Conservation (phyloP, 2,113 vertebrate genomes). For the Vulpes lagopus region DNA sequence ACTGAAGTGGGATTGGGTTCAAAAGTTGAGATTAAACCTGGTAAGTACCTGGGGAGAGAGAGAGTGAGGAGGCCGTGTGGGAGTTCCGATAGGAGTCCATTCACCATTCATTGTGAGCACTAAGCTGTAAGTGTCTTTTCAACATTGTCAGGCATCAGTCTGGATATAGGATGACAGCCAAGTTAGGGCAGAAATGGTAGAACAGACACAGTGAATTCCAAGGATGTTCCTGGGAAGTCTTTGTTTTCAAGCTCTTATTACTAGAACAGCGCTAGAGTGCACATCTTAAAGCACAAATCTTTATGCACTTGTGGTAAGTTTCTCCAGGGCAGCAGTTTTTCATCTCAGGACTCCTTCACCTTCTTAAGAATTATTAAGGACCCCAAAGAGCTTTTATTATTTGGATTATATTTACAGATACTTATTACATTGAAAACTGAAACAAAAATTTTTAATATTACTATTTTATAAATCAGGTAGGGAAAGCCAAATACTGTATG, state of each 20-base stretch:
- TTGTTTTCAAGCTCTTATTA: neutral
- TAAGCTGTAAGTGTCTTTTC: neutral
- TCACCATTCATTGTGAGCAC: neutral
- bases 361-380: neutral
- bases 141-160: neutral
- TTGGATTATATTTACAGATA: neutral
- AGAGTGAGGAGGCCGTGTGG: neutral
- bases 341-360: neutral
- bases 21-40: conserved; percentile 12
- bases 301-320: neutral
- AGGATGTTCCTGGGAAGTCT: neutral
- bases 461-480: neutral
- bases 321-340: neutral
- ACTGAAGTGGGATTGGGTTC: neutral
- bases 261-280: neutral
- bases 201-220: neutral
- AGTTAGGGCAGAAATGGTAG: neutral
- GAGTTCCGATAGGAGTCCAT: neutral
- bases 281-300: neutral
- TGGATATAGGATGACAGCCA: neutral
- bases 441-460: neutral
- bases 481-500: neutral
- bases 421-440: conserved; percentile 35
- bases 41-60: neutral
- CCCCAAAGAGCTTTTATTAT: neutral